Evolutionary conservation across 2,113 vertebrate genomes (phyloP), one percentile per base, ranked within the genome.

Genomic region (Grammomys surdaster): DNA sequence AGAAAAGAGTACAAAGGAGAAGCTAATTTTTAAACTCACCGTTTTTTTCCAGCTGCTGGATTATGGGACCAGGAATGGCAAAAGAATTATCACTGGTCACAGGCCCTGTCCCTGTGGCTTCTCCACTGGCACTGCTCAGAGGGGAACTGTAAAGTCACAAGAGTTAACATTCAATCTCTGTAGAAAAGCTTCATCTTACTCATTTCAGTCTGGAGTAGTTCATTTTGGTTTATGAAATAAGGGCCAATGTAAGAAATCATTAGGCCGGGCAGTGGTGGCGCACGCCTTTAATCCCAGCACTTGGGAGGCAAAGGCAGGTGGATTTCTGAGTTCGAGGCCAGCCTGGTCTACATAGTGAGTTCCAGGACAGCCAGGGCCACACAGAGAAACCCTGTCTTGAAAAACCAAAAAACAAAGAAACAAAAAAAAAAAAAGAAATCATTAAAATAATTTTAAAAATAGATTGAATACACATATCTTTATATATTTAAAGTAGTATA

Each of bases 11-110:
- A 76, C 3, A 70, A 51, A 65, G 58, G 31, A 95, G n/a, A 97
- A 95, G 48, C 33, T 54, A 56, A 92, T 58, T 76, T 91, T 93
- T 82, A 51, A 75, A 97, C 98, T 98, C 93, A 98, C 98, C 92
- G 1, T 89, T 96, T 92, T 96, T 76, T 87, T 43, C 43, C 88
- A 63, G n/a, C 9, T 88, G 51, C 56, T 96, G 96, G 24, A 51
- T 36, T 87, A 93, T 77, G 78, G 88, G 89, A 56, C 22, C 13
- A 95, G 98, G 97, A 88, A 98, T 97, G 67, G 93, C 56, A 63
- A 93, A 40, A 81, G 91, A 69, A 88, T 96, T 31, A 58, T 93
- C 91, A 88, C 0, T 67, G 72, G n/a, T 46, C 26, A 56, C 20
- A 60, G n/a, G 43, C 77, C 85, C 85, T 95, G 86, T 77, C 93